Conservation (phyloP, 2,113 vertebrate genomes). For the Sturnira hondurensis region DNA sequence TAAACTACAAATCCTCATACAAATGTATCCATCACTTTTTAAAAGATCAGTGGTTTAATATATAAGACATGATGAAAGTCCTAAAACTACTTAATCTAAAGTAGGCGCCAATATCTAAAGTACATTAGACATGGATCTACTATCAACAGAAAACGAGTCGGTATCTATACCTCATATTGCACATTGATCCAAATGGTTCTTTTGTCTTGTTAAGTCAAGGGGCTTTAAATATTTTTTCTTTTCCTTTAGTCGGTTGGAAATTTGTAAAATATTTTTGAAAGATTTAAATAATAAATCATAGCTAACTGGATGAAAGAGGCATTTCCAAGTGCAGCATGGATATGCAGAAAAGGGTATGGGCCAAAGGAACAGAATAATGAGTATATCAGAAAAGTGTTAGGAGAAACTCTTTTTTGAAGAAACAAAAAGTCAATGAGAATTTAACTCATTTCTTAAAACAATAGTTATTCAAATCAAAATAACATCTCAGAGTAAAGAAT, state of each 20-base stretch:
- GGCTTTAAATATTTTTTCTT: background rate
- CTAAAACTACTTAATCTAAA: constrained; percentile 8
- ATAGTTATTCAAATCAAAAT: background rate
- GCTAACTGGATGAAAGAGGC: background rate
- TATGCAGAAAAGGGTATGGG: background rate
- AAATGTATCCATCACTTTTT: background rate
- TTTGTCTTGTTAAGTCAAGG: background rate
- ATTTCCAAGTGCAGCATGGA: background rate
- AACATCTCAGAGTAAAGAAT: background rate
- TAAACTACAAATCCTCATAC: constrained; percentile 13
- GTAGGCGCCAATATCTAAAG: background rate
- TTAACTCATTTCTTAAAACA: constrained; percentile 2
- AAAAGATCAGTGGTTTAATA: background rate
- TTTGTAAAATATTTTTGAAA: background rate
- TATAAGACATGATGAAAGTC: background rate
- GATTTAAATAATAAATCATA: constrained; percentile 23
- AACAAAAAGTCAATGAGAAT: constrained; percentile 44
- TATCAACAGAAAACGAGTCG: constrained; percentile 11
- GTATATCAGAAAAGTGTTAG: background rate
- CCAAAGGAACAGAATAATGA: constrained; percentile 21
- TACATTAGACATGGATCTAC: background rate
- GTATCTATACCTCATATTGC: constrained; percentile 7
- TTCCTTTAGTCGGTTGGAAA: background rate
- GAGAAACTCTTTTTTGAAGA: constrained; percentile 19
- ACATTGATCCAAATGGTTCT: background rate